These are phyloP conservation scores for Taeniopygia guttata DNA, from an alignment of 2,797 vertebrate species.

Conservation along the genomic window DNA sequence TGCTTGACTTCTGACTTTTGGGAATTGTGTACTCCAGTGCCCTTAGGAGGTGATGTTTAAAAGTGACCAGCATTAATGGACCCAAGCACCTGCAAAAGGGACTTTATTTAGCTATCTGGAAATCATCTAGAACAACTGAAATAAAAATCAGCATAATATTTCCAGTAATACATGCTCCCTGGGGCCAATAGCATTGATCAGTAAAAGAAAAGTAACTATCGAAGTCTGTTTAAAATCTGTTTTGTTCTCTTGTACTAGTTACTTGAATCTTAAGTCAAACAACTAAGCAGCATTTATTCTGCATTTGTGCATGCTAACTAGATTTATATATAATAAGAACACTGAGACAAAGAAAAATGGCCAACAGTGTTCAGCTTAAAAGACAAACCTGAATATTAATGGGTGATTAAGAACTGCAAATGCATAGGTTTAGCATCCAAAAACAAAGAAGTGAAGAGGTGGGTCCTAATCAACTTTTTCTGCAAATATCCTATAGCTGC, in stretches of 20 bases:
- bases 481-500: neutral
- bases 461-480: neutral
- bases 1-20: neutral
- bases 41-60: neutral
- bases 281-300: slow-evolving; percentile 10
- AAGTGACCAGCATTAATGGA: neutral
- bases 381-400: neutral
- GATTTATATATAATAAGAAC: neutral
- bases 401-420: neutral
- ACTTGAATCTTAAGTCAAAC: neutral
- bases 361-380: neutral
- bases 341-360: neutral
- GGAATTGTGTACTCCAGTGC: neutral
- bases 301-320: neutral
- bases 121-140: neutral
- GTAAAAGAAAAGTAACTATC: neutral
- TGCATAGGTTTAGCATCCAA: neutral
- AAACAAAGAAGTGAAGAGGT: neutral
- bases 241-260: neutral
- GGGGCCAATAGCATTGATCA: neutral
- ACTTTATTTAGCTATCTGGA: neutral
- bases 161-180: neutral
- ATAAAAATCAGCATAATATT: neutral
- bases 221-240: neutral
- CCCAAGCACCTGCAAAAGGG: neutral